These are phyloP conservation scores for Tauraco hartlaubi DNA, from an alignment of 2,797 vertebrate species.

Conservation along the genomic window DNA sequence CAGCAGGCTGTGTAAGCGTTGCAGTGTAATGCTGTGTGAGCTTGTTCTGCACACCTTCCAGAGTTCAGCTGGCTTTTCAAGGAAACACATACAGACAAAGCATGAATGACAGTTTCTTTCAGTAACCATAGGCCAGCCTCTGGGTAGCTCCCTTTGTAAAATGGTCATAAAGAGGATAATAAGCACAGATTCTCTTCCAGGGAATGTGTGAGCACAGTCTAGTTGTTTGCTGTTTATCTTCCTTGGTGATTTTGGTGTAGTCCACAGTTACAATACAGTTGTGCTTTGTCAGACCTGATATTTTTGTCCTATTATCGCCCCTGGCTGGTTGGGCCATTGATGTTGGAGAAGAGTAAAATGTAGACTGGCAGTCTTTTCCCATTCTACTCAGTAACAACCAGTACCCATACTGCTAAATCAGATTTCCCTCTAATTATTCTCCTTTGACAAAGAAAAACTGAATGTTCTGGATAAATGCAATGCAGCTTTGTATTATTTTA, in stretches of 20 bases:
- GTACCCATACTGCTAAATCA: neutral
- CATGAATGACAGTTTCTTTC: neutral
- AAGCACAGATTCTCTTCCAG: neutral
- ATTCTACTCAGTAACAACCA: neutral
- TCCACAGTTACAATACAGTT: neutral
- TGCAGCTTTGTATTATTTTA: neutral
- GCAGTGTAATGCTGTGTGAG: neutral
- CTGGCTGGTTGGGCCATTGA: neutral
- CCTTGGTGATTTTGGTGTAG: neutral
- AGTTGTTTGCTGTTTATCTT: neutral
- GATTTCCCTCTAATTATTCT: neutral
- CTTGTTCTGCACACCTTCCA: neutral
- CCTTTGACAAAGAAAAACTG: neutral
- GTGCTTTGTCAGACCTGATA: neutral
- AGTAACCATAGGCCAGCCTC: neutral
- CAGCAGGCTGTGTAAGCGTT: neutral
- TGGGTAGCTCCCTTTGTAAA: neutral
- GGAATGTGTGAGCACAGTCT: neutral
- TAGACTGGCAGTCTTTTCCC: neutral
- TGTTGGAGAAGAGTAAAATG: neutral
- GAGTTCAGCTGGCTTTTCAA: neutral
- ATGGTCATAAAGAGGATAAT: neutral
- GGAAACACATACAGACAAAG: neutral
- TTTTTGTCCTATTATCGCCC: neutral
- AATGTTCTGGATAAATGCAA: neutral